Base-by-base conservation (phyloP, 2,888 invertebrate species). In the Cryptocheilus praepositus region DNA sequence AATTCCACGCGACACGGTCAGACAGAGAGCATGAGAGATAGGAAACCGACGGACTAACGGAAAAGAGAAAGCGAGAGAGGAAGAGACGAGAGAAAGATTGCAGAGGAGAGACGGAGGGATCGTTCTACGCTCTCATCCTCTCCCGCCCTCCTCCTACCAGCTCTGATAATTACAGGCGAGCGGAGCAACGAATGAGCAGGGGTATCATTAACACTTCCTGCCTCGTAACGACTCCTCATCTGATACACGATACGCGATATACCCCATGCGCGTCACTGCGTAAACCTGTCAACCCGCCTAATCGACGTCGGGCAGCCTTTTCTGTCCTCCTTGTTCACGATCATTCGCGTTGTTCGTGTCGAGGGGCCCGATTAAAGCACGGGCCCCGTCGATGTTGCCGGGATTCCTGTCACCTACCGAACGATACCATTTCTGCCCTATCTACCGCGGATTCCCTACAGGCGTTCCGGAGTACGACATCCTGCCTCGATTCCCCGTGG, bases 161-260 rank as follows among this genome's bases (percentile, higher is more conserved):
- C 77, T 75, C 72, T 79, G 85, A 87, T 87, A 87, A 87, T 87
- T 87, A 87, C 86, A 87, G 83, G 79, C 84, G 85, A 84, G 82
- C 81, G 84, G 81, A 25, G 16, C 85, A 86, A 80, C 83, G 86
- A 87, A 86, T 86, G 83, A 86, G 81, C 85, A 85, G 84, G 86
- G 87, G 85, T 87, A 87, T 87, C 87, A 87, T 87, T 87, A 87
- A 87, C 87, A 86, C 87, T 87, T 87, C 87, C 87, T 87, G 87
- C 83, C 84, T 84, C 85, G 81, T 87, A 87, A 87, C 86, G 84
- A 87, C 85, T 85, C 70, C 87, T 86, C 85, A 83, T 84, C 86
- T 82, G 82, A 81, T 83, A 81, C 82, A 82, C 78, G 83, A 83
- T 79, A 77, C 74, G 67, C 80, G 81, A 81, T 81, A 82, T 80